A percentile compares a stretch with the other conserved stretches of the same genome.
phyloP scores from a whole-genome alignment of 2,888 invertebrate genomes.

The Phytoseiulus persimilis region DNA sequence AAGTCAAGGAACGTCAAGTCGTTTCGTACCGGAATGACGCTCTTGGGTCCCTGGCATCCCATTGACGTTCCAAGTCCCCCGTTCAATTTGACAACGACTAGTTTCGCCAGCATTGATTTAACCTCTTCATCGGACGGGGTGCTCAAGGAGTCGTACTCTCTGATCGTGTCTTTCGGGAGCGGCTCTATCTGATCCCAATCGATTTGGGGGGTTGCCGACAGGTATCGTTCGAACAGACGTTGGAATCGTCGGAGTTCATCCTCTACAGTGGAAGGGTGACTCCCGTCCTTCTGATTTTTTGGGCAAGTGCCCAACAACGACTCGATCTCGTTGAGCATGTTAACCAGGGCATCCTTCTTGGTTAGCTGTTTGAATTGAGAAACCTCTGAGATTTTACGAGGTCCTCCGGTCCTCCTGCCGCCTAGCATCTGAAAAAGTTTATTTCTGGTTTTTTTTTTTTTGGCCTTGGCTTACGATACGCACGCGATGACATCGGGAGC shows the following conservation, averaged over 20 bases:
- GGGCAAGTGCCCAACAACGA: conserved; percentile 57
- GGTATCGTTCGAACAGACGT: conserved; percentile 70
- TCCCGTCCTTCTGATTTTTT: conserved; percentile 46
- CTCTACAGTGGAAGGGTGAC: conserved; percentile 51
- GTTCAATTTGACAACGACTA: conserved; percentile 86
- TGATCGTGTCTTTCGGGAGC: conserved; percentile 73
- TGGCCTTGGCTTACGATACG: not conserved
- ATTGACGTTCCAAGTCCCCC: conserved; percentile 92
- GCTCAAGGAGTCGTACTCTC: conserved; percentile 62
- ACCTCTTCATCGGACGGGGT: conserved; percentile 57
- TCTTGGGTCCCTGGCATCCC: conserved; percentile 93
- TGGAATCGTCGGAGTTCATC: conserved; percentile 75
- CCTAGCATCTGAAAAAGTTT: conserved; percentile 22
- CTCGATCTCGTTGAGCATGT: conserved; percentile 72
- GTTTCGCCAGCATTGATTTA: conserved; percentile 69
- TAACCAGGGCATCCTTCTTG: conserved; percentile 80
- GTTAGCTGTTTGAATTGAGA: conserved; percentile 92
- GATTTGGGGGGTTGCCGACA: conserved; percentile 64
- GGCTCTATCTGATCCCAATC: conserved; percentile 88
- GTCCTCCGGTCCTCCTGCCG: not conserved
- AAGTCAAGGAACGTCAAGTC: conserved; percentile 87
- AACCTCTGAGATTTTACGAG: conserved; percentile 58
- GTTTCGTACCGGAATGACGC: conserved; percentile 84
- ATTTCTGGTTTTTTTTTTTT: too few species aligned
- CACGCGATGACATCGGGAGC: too few species aligned